Evolutionary conservation across 1,140 invertebrate species (phyloP), one percentile per base, ranked within the genome.

Genomic region (Drosophila murphyi): DNA sequence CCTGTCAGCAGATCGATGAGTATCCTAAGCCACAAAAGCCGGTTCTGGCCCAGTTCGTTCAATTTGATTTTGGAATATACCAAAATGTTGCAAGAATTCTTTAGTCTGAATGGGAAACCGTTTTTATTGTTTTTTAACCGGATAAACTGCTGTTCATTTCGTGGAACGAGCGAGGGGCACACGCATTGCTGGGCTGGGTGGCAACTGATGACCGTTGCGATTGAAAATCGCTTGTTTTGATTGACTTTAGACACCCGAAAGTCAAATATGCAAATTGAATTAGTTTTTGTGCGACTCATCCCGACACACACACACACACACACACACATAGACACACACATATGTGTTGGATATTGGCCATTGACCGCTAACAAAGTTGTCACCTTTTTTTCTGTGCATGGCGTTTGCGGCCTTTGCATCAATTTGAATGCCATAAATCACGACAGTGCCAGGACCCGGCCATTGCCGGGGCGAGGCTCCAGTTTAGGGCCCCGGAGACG

Each of bases 351-450:
- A 43, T 34, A 64, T 54, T 54, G 31, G 37, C 37, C 35, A 32
- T 5, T 68, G 56, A 28, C 70, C 52, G 47, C 63, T 51, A 70
- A 71, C 67, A 63, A 57, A 71, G 72, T 71, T 75, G 72, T 75
- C 72, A 75, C 72, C 72, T 75, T 71, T 48, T 69, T 55, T 65
- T 55, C 7, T 39, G 39, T 68, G 64, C 60, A 59, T 60, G 55
- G 39, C 47, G 52, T 48, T 59, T 60, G 43, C 6, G 50, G 56
- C 70, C 37, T 69, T 63, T 39, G 72, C 60, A 65, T 64, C 67
- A 75, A 71, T 75, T 60, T 75, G 68, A 71, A 75, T 75, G 59
- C 62, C 72, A 75, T 75, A 75, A 75, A 75, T 75, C 72, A 75
- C 67, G 39, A 31, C 56, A 4, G 0, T 6, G 28, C 41, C 28